Base-by-base conservation (phyloP, 2,888 invertebrate genomes). In the Xestia xanthographa region DNA sequence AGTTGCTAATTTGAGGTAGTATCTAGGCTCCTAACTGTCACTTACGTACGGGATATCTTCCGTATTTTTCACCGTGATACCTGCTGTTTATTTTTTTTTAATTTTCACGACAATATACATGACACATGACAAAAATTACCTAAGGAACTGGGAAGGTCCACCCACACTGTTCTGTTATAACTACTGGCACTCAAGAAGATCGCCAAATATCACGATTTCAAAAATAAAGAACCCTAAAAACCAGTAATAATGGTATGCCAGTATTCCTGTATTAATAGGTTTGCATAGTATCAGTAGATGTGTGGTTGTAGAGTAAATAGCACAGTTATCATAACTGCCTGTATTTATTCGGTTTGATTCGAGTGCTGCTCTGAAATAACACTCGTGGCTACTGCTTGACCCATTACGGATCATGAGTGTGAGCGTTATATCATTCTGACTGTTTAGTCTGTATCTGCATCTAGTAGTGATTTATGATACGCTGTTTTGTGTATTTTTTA, bases 301-400 rank as follows among this genome's bases (percentile, higher is more conserved):
- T 29, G 43, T n/a, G 41, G 26, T 78, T 43, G 56, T 29, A 17
- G n/a, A 81, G 77, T 68, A 80, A 72, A 82, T 53, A 83, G 34
- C 67, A 71, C 84, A 79, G 82, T 79, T 82, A 82, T 75, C 84
- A 68, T 22, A 82, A 74, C 79, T 66, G 58, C 58, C 11, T 3
- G 67, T 75, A 56, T 83, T 78, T 69, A 66, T 82, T 69, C 69
- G 43, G 68, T 26, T 53, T 34, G 34, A 34, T 70, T 82, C 82
- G 68, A 82, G 82, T 75, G 71, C 56, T 66, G 78, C 58, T 68
- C 71, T 66, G 66, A 29, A 82, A 82, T 82, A 82, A 79, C 83
- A 82, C 82, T 81, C 29, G 71, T 43, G 50, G 67, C 43, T 58
- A 70, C 78, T 78, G 82, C 82, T 79, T 69, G 82, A 79, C 83